Conservation (phyloP, 2,113 vertebrate species). For the Grammomys surdaster region DNA sequence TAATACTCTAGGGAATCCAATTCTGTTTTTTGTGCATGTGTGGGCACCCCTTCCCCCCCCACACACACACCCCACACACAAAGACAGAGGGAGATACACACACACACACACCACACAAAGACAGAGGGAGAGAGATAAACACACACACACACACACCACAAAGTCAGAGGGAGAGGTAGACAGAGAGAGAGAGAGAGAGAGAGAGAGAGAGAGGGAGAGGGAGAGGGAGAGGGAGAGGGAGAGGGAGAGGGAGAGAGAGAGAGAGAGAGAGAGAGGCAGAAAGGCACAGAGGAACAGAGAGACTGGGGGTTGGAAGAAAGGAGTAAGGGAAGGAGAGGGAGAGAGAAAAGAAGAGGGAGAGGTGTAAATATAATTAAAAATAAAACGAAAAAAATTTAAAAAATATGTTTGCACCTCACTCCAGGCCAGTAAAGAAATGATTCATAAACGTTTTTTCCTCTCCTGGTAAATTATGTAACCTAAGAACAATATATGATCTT, state of each 20-base stretch:
- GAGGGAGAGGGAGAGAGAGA: too few species aligned
- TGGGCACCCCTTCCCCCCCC: too few species aligned
- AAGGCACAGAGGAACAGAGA: neutral
- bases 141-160: neutral
- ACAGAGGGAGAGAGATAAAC: neutral
- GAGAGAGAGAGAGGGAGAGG: neutral
- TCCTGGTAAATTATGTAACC: neutral
- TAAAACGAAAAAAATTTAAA: neutral
- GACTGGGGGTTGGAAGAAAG: neutral
- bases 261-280: too few species aligned
- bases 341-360: neutral
- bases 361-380: neutral
- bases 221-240: too few species aligned
- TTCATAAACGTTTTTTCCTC: neutral
- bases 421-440: neutral
- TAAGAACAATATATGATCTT: neutral
- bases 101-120: neutral
- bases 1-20: neutral
- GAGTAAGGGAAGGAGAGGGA: too few species aligned
- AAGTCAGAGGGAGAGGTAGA: fast-evolving
- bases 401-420: neutral
- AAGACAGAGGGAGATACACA: neutral
- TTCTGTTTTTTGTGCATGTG: too few species aligned
- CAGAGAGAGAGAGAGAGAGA: too few species aligned
- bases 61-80: neutral